These are phyloP conservation scores for Microcebus lehilahytsara DNA, from an alignment of 2,113 vertebrate genomes.

Conservation along the genomic window DNA sequence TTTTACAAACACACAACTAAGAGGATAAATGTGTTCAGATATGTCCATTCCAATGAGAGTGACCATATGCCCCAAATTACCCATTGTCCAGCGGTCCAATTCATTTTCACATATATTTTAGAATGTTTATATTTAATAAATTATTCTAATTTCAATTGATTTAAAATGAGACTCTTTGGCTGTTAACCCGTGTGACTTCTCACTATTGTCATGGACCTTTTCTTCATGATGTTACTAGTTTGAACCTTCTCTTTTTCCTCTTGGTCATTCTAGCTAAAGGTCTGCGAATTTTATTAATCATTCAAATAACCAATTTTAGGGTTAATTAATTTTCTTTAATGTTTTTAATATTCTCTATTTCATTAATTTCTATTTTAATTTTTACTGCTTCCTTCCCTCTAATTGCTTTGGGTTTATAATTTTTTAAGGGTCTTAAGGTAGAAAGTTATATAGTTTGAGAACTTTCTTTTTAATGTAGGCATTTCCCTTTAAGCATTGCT, in stretches of 20 bases:
- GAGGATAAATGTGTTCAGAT: not conserved
- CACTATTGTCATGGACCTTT: not conserved
- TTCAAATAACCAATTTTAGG: not conserved
- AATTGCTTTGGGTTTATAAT: not conserved
- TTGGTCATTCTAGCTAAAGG: not conserved
- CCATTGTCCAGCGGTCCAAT: not conserved
- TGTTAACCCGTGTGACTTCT: not conserved
- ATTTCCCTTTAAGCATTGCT: not conserved
- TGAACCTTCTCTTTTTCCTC: not conserved
- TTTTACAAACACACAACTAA: not conserved
- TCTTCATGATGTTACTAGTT: not conserved
- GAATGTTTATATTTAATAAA: not conserved
- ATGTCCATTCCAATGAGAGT: not conserved
- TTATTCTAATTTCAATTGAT: not conserved
- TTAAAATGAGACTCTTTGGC: not conserved
- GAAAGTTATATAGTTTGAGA: not conserved
- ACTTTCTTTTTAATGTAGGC: not conserved
- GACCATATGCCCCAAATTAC: not conserved
- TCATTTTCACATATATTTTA: not conserved
- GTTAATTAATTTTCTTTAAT: not conserved
- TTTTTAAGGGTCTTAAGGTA: not conserved
- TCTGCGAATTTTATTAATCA: not conserved
- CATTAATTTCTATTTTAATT: not conserved
- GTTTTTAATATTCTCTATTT: not conserved
- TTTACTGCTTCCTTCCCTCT: not conserved